Conservation (phyloP, 2,888 invertebrate genomes). For the Rugalucina vietnamica region DNA sequence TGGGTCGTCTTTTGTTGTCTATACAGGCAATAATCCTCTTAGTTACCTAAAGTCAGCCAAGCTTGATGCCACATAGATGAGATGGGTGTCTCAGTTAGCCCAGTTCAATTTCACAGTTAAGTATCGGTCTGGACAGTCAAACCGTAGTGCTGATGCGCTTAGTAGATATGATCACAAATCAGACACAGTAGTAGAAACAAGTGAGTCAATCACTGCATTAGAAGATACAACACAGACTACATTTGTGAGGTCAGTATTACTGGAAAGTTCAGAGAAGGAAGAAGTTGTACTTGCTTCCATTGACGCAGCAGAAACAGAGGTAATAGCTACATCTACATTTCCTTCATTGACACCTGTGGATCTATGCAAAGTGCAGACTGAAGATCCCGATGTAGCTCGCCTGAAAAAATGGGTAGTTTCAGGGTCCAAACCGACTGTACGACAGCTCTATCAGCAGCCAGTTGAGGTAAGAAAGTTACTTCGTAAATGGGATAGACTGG, state of each 20-base stretch:
- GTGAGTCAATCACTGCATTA: neutral
- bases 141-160: neutral
- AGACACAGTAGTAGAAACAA: neutral
- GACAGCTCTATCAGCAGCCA: neutral
- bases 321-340: neutral
- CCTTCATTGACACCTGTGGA: neutral
- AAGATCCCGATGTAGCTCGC: neutral
- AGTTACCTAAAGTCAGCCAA: slow-evolving; percentile 51
- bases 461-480: neutral
- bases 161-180: neutral
- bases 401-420: neutral
- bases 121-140: neutral
- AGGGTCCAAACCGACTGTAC: neutral
- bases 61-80: slow-evolving; percentile 8
- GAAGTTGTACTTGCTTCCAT: neutral
- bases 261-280: neutral
- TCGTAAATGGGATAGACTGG: neutral
- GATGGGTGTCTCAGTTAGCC: neutral
- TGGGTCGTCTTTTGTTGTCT: slow-evolving; percentile 23
- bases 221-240: neutral
- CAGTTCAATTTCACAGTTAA: slow-evolving; percentile 56
- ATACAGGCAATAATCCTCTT: slow-evolving; percentile 29
- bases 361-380: neutral
- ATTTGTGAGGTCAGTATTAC: neutral
- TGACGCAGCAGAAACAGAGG: neutral